Evolutionary conservation across 2,888 invertebrate species (phyloP).

Genomic region (Rhingia campestris): DNA sequence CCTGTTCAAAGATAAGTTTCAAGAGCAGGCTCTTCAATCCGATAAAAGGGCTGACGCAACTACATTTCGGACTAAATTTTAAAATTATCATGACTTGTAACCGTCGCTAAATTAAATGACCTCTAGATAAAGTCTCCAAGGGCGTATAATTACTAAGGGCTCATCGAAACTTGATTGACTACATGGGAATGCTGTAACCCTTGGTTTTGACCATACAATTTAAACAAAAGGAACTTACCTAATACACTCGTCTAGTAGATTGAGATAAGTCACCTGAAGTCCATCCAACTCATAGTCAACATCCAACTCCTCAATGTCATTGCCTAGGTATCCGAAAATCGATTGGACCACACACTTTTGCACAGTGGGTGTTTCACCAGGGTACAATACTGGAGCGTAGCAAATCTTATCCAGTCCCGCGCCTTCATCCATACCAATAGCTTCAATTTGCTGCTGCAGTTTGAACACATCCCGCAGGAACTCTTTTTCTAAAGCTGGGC

Average conservation of each 20-base stretch:
- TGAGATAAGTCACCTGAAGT: slow-evolving; percentile 82
- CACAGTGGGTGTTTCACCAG: slow-evolving; percentile 84
- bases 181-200: too few relatives aligned
- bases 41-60: too few relatives aligned
- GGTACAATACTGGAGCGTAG: slow-evolving; percentile 90
- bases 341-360: slow-evolving; percentile 92
- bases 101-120: too few relatives aligned
- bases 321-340: slow-evolving; percentile 90
- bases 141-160: too few relatives aligned
- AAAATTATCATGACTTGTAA: too few relatives aligned
- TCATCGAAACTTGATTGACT: too few relatives aligned
- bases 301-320: slow-evolving; percentile 84
- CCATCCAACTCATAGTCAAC: slow-evolving; percentile 78
- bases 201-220: too few relatives aligned
- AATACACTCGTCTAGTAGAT: slow-evolving; percentile 80
- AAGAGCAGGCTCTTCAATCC: too few relatives aligned
- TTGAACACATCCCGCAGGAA: slow-evolving; percentile 89
- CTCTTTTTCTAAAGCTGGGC: slow-evolving; percentile 90
- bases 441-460: slow-evolving; percentile 87
- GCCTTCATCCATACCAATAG: slow-evolving; percentile 84
- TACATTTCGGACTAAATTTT: too few relatives aligned
- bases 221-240: slow-evolving; percentile 75
- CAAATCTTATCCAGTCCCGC: slow-evolving; percentile 89
- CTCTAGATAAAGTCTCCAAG: too few relatives aligned
- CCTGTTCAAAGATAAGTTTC: too few relatives aligned